Conservation (phyloP, 2,113 vertebrate species). For the Tamias sibiricus region DNA sequence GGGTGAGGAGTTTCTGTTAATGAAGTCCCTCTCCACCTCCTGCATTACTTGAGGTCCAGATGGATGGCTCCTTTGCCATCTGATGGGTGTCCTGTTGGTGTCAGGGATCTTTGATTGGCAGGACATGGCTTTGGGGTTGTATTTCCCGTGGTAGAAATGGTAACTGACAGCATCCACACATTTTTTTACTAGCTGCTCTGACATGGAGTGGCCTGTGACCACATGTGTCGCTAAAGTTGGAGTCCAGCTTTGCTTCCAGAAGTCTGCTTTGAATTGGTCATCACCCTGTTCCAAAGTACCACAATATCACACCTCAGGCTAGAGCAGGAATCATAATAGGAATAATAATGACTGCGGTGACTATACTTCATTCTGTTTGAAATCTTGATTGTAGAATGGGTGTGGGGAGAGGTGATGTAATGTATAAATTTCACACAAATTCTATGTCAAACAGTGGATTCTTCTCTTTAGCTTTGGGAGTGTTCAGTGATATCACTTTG, state of each 20-base stretch:
- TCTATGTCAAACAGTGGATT: not conserved
- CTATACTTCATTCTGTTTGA: not conserved
- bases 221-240: not conserved
- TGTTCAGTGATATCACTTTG: not conserved
- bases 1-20: conserved; percentile 6
- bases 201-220: not conserved
- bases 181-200: not conserved
- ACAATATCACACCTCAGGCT: not conserved
- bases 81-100: not conserved
- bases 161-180: not conserved
- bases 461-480: not conserved
- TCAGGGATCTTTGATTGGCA: not conserved
- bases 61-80: not conserved
- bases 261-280: not conserved
- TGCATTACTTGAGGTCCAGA: not conserved
- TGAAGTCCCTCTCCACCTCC: not conserved
- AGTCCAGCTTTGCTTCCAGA: not conserved
- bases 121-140: not conserved
- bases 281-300: no score
- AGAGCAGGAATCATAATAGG: no score
- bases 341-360: not conserved
- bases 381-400: not conserved
- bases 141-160: not conserved
- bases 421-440: not conserved
- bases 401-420: not conserved